Conservation (phyloP, 1,140 invertebrate genomes). For the Uloborus diversus region DNA sequence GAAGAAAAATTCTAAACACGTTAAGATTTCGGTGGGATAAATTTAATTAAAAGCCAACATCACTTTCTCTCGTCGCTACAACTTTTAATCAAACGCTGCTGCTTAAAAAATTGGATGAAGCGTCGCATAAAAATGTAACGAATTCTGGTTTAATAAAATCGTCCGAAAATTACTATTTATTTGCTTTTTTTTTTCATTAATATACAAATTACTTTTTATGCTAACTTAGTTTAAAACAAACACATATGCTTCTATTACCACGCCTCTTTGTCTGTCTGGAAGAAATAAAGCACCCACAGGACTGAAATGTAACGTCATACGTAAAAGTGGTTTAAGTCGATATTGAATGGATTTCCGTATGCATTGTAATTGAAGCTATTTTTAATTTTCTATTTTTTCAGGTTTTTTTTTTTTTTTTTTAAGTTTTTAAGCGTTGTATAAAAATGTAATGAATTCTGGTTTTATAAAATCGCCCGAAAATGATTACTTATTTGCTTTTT, state of each 20-base stretch:
- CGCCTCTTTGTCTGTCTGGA: not conserved
- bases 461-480: too few species aligned
- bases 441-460: too few species aligned
- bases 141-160: slow-evolving; percentile 50
- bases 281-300: too few species aligned
- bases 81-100: slow-evolving; percentile 48
- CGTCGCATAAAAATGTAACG: slow-evolving; percentile 37
- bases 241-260: slow-evolving; percentile 14
- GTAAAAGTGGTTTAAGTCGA: not conserved
- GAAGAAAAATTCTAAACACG: not conserved
- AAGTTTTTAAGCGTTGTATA: too few species aligned
- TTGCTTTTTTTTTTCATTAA: slow-evolving; percentile 53
- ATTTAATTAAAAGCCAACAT: slow-evolving; percentile 53
- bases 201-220: slow-evolving; percentile 53
- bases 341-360: not conserved
- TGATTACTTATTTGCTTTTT: too few species aligned
- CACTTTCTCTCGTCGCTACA: slow-evolving; percentile 25
- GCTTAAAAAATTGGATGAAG: slow-evolving; percentile 19
- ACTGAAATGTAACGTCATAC: too few species aligned
- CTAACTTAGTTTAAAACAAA: slow-evolving; percentile 43
- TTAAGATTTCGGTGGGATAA: not conserved
- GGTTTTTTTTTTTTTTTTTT: too few species aligned
- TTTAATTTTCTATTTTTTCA: too few species aligned
- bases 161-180: slow-evolving; percentile 21
- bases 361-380: too few species aligned